These are phyloP conservation scores for Falco novaeseelandiae DNA, from an alignment of 2,797 vertebrate genomes.

Conservation along the genomic window DNA sequence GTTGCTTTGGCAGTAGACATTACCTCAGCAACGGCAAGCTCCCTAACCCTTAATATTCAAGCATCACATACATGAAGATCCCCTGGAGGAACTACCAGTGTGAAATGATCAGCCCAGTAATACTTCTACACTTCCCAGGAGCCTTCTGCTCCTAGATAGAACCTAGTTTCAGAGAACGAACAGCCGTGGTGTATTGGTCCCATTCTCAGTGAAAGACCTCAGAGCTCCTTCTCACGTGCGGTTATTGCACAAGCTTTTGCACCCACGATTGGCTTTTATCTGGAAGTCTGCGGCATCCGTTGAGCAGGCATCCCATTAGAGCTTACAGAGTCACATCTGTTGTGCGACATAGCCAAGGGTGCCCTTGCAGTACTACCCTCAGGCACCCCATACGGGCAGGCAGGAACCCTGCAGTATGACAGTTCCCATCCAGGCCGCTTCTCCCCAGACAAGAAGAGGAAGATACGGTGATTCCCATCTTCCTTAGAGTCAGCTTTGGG, in stretches of 20 bases:
- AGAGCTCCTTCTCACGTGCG: fast-evolving
- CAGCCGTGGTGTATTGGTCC: background rate
- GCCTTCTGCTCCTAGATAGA: background rate
- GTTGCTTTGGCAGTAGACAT: background rate
- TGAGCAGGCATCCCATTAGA: background rate
- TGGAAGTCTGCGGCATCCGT: background rate
- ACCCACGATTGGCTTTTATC: background rate
- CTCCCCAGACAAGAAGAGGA: background rate
- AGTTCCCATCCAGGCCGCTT: background rate
- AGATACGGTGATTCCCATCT: background rate
- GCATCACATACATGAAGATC: background rate
- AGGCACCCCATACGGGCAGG: background rate
- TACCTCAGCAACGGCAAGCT: background rate
- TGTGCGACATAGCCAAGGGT: background rate
- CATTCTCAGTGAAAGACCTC: background rate
- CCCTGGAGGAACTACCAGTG: background rate
- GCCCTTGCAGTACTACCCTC: background rate
- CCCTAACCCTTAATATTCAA: background rate
- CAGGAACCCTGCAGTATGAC: background rate
- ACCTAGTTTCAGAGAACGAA: background rate
- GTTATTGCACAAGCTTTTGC: background rate
- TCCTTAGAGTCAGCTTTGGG: background rate
- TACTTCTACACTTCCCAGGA: background rate
- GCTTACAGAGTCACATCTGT: background rate
- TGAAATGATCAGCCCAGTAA: background rate